These are phyloP conservation scores for Saxidomus purpurata DNA, from an alignment of 1,140 invertebrate genomes.

Conservation along the genomic window DNA sequence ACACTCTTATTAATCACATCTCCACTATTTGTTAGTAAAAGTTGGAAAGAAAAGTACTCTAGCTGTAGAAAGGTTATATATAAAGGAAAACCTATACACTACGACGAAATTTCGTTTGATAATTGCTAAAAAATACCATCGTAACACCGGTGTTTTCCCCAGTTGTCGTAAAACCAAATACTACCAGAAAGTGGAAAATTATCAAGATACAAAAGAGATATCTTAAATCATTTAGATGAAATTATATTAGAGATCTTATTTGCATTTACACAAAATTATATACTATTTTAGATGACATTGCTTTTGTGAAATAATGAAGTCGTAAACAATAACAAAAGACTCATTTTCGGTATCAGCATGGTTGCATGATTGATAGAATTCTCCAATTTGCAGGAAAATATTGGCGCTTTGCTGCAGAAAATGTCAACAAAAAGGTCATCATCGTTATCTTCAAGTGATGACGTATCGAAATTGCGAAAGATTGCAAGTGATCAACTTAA, in stretches of 20 bases:
- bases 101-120: not conserved
- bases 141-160: not conserved
- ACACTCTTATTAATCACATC: too few relatives aligned
- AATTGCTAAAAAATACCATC: constrained; percentile 3
- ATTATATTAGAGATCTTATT: too few relatives aligned
- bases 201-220: not conserved
- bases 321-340: constrained; percentile 33
- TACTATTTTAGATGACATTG: too few relatives aligned
- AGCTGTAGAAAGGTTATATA: too few relatives aligned
- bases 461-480: not conserved
- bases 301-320: too few relatives aligned
- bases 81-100: not conserved
- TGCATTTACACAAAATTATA: too few relatives aligned
- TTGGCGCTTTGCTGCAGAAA: too few relatives aligned
- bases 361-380: too few relatives aligned
- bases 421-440: constrained; percentile 1
- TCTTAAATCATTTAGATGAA: too few relatives aligned
- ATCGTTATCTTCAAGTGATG: not conserved
- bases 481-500: not conserved
- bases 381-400: too few relatives aligned
- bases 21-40: too few relatives aligned
- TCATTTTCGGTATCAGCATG: not conserved
- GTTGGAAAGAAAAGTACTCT: too few relatives aligned
- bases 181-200: not conserved
- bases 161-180: not conserved